Conservation (phyloP, 1,140 invertebrate genomes). For the Metopolophium dirhodum region DNA sequence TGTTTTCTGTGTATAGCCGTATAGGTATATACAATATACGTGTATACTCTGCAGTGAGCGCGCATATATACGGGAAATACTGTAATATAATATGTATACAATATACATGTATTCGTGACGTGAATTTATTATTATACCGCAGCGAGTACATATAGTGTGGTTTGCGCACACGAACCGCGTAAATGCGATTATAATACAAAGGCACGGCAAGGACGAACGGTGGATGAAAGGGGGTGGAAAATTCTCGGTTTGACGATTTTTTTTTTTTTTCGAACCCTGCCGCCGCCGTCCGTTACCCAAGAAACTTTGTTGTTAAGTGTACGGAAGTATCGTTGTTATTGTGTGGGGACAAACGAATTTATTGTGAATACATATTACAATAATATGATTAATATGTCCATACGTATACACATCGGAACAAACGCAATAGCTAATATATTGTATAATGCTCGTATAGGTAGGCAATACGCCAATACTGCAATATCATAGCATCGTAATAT, state of each 20-base stretch:
- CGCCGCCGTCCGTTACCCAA: not conserved
- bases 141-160: not conserved
- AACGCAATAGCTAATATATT: not conserved
- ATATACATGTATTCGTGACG: constrained; percentile 5
- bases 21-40: not conserved
- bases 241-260: constrained; percentile 15
- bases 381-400: not conserved
- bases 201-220: not conserved
- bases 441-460: not conserved
- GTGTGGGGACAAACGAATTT: not conserved
- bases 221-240: not conserved
- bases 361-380: not conserved
- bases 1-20: not conserved
- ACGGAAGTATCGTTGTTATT: not conserved
- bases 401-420: not conserved
- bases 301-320: constrained; percentile 1
- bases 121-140: constrained; percentile 9
- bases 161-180: not conserved
- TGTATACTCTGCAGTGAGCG: not conserved
- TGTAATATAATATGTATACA: constrained; percentile 16
- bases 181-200: constrained; percentile 13
- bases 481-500: not conserved
- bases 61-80: not conserved
- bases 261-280: not conserved
- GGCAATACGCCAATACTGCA: not conserved